Conservation (phyloP, 1,140 invertebrate genomes). For the Trinorchestia longiramus region DNA sequence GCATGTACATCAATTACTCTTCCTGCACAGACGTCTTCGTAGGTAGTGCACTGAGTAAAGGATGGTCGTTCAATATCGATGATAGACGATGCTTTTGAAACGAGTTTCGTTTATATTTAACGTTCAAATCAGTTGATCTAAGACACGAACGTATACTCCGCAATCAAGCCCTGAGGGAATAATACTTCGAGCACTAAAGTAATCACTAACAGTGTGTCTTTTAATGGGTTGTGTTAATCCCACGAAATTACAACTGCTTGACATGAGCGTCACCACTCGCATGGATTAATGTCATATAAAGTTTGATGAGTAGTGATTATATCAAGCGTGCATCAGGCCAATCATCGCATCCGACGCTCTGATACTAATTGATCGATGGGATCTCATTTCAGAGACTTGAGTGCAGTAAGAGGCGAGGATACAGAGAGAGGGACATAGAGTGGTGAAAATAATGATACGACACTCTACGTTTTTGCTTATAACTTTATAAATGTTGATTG, state of each 20-base stretch:
- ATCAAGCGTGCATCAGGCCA: not conserved
- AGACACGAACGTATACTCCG: not conserved
- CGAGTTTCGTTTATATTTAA: not conserved
- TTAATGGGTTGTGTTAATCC: not conserved
- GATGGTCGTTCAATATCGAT: not conserved
- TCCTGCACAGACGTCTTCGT: no score
- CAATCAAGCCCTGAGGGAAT: not conserved
- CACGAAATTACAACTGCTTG: not conserved
- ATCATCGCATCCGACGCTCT: conserved; percentile 12
- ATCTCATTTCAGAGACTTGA: no score
- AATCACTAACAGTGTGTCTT: not conserved
- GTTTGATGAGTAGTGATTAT: not conserved
- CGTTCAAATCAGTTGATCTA: not conserved
- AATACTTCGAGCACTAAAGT: not conserved
- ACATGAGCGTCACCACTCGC: not conserved
- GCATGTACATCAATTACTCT: no score
- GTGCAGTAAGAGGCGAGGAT: no score
- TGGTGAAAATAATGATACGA: no score
- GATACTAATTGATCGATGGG: no score
- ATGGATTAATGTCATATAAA: not conserved
- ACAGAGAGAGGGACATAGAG: no score
- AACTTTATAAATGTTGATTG: no score
- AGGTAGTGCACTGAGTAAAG: not conserved
- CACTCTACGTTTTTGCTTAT: no score
- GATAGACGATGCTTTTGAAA: not conserved